These are phyloP conservation scores for Ophion ventricosus DNA, from an alignment of 2,888 invertebrate genomes.

Conservation along the genomic window DNA sequence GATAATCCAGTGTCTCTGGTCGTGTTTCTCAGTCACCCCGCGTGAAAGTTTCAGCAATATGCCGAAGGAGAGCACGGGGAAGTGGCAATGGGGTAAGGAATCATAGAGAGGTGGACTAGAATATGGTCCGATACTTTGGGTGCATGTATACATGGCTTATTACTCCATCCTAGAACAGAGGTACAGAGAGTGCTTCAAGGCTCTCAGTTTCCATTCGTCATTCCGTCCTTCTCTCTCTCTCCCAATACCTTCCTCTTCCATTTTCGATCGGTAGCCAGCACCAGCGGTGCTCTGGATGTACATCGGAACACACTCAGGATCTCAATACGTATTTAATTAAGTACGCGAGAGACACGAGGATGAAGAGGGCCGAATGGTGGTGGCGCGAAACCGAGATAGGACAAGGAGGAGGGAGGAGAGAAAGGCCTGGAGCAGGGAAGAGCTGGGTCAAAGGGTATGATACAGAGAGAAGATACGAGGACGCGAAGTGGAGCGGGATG, in stretches of 20 bases:
- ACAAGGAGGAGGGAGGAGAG: conserved; percentile 6
- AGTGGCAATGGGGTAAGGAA: conserved; percentile 16
- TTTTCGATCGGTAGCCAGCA: conserved; percentile 30
- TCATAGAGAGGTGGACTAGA: conserved; percentile 10
- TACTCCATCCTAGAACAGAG: conserved; percentile 6
- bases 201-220: not conserved
- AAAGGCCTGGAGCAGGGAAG: not conserved
- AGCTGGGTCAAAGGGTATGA: conserved; percentile 45
- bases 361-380: conserved; percentile 28
- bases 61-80: conserved; percentile 10
- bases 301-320: conserved; percentile 81
- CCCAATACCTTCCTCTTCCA: conserved; percentile 37
- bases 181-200: not conserved
- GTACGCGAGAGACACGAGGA: conserved; percentile 74
- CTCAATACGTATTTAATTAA: conserved; percentile 82
- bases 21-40: conserved; percentile 9
- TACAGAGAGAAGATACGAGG: conserved; percentile 3
- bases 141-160: conserved; percentile 28
- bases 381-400: conserved; percentile 45
- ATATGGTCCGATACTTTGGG: conserved; percentile 39
- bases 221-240: conserved; percentile 1
- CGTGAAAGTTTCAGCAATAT: conserved; percentile 41
- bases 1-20: conserved; percentile 31
- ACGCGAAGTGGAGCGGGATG: conserved; percentile 40
- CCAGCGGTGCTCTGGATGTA: conserved; percentile 66